These are phyloP conservation scores for Chionodraco myersi DNA, from an alignment of 2,113 vertebrate genomes.

Conservation along the genomic window DNA sequence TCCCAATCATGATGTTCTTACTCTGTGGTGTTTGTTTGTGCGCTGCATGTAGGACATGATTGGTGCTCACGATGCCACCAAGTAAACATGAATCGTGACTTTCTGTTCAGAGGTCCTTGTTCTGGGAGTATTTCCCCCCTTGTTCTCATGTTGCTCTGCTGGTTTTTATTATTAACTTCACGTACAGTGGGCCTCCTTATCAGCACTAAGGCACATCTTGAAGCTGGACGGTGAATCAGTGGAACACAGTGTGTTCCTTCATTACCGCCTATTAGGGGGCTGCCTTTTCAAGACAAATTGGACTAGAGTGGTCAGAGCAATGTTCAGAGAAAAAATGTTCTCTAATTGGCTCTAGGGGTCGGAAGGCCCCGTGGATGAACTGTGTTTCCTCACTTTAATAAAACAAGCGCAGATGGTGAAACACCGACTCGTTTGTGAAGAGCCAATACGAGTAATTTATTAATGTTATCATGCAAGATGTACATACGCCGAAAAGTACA, in stretches of 20 bases:
- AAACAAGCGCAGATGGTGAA: slow-evolving; percentile 41
- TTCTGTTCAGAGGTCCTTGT: background rate
- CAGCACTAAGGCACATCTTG: slow-evolving; percentile 42
- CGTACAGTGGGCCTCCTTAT: slow-evolving; percentile 39
- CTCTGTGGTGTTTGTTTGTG: slow-evolving; percentile 1
- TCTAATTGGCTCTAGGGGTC: slow-evolving; percentile 82
- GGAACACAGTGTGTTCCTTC: slow-evolving; percentile 70
- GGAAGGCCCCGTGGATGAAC: slow-evolving; percentile 47
- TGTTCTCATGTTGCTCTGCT: background rate
- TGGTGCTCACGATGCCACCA: background rate
- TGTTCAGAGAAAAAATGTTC: slow-evolving; percentile 60
- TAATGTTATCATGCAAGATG: too few species aligned
- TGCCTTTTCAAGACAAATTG: slow-evolving; percentile 71
- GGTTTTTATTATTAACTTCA: slow-evolving; percentile 31
- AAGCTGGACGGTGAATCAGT: slow-evolving; percentile 44
- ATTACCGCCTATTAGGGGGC: slow-evolving; percentile 68
- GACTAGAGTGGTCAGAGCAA: slow-evolving; percentile 66
- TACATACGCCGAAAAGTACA: too few species aligned
- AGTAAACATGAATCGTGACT: too few species aligned
- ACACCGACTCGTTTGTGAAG: slow-evolving; percentile 38
- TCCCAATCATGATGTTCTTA: slow-evolving; percentile 27
- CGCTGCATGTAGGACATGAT: background rate
- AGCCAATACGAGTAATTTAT: slow-evolving; percentile 13
- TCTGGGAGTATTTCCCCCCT: background rate
- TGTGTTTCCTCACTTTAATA: slow-evolving; percentile 40